Evolutionary conservation across 2,797 vertebrate species (phyloP), one percentile per base, ranked within the genome.

Genomic region (Arnoldichthys spilopterus): DNA sequence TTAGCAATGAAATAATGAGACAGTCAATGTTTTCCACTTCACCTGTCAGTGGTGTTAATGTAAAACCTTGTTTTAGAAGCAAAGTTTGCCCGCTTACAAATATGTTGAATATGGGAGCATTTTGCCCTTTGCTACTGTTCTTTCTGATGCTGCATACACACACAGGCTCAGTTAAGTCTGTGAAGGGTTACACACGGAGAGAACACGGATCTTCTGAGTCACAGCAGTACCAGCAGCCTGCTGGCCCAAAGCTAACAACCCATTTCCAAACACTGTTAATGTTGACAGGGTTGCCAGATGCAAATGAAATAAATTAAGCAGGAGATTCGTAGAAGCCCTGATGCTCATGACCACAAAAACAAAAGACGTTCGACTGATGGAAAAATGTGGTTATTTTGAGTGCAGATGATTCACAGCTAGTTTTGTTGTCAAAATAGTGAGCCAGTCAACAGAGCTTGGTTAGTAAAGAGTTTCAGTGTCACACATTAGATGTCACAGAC

Each of bases 141-240:
- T 53, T n/a, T n/a, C 18, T 53, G 18, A 53, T 22, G 20, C 51
- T 53, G 20, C 51, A n/a, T n/a, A n/a, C 51, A 53, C 51, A 54
- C 30, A 56, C 43, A 45, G 18, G 12, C 32, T 51, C 11, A 53
- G 13, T 16, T 7, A 6, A 32, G 43, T 62, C 81, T 68, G 43
- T 26, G 43, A 37, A 16, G 47, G 28, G 16, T 28, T 51, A 56
- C 37, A 53, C 62, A 24, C 15, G 2, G 1, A 22, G 79, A 80
- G 70, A 76, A 87, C 64, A 12, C 43, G 62, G 82, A 91, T 88
- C 86, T 81, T 6, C 11, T 16, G 2, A 4, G 24, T 22, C 28
- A 51, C 7, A 28, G 12, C 22, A 70, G 40, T 6, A 26, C 45
- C 1, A 53, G 51, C 62, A 22, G 37, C 62, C 72, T 77, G 24